These are phyloP conservation scores for Notechis scutatus DNA, from an alignment of 2,113 vertebrate species.

Conservation along the genomic window DNA sequence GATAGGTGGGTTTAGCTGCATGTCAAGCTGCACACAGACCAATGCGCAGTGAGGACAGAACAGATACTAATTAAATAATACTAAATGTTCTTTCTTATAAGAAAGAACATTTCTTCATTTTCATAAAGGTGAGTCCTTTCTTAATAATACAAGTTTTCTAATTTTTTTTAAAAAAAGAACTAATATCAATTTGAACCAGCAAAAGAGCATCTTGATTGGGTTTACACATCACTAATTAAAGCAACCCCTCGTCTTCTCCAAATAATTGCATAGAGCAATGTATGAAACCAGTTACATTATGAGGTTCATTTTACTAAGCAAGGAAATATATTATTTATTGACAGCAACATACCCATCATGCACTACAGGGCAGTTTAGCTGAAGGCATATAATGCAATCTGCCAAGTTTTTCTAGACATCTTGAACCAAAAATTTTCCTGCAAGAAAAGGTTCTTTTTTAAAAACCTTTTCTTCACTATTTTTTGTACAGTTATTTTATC, in stretches of 20 bases:
- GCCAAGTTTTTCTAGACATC: background rate
- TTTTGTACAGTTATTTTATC: background rate
- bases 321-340: background rate
- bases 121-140: too few species aligned
- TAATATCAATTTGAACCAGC: background rate
- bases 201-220: background rate
- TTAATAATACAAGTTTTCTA: background rate
- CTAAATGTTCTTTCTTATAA: background rate
- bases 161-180: background rate
- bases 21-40: too few species aligned
- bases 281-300: background rate
- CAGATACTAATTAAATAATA: background rate
- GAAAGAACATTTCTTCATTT: background rate
- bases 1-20: too few species aligned
- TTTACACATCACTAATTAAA: too few species aligned
- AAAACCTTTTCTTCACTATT: background rate
- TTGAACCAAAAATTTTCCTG: background rate
- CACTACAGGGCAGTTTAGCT: background rate
- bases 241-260: background rate
- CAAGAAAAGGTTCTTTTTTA: background rate
- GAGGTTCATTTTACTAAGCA: background rate
- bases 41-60: too few species aligned
- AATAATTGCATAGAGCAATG: background rate
- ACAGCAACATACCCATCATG: background rate
- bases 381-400: background rate